Conservation (phyloP, 1,140 invertebrate species). For the Physella acuta region DNA sequence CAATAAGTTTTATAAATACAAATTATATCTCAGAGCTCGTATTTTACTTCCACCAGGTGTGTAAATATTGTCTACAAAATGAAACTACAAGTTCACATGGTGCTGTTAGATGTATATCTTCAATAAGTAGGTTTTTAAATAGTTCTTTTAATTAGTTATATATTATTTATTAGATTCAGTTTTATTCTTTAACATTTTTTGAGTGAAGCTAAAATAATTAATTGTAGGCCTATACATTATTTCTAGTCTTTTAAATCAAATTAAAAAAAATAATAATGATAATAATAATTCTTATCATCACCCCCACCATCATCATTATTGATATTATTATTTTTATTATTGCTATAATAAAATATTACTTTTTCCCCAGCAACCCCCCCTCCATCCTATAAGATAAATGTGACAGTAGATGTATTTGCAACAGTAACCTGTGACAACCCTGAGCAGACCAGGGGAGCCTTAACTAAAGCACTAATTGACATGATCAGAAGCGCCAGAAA, state of each 20-base stretch:
- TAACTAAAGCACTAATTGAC: too few species aligned
- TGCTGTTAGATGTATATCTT: background rate
- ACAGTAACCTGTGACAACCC: too few species aligned
- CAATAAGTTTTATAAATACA: background rate
- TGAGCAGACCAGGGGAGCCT: too few species aligned
- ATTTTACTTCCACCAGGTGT: background rate
- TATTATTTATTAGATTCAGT: too few species aligned
- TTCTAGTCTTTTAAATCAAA: background rate
- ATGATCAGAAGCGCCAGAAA: too few species aligned
- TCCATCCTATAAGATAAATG: background rate
- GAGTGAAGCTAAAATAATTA: background rate
- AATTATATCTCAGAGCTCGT: background rate
- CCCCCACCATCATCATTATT: too few species aligned
- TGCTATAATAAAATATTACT: background rate
- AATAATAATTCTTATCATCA: too few species aligned
- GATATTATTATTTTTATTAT: too few species aligned
- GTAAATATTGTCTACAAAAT: background rate
- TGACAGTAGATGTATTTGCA: slow-evolving; percentile 3
- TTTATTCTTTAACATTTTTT: background rate
- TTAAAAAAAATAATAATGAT: too few species aligned
- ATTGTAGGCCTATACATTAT: background rate
- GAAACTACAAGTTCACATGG: slow-evolving; percentile 5
- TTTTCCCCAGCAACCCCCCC: background rate
- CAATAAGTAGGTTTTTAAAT: slow-evolving; percentile 1
- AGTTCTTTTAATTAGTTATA: too few species aligned